Conservation (phyloP, 2,888 invertebrate species). For the Gari tellinella region DNA sequence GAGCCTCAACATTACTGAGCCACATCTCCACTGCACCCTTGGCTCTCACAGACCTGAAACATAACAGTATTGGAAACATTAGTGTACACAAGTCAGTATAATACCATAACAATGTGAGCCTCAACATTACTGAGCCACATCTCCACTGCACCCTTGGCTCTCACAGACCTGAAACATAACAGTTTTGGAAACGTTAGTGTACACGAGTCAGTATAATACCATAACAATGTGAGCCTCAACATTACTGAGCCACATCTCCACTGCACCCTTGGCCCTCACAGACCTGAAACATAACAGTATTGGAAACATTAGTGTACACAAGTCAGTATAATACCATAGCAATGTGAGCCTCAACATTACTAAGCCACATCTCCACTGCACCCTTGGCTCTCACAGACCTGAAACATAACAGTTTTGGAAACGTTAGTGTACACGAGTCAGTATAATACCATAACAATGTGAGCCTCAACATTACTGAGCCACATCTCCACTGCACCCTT, state of each 20-base stretch:
- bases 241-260: conserved; percentile 83
- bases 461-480: conserved; percentile 83
- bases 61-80: too few relatives aligned
- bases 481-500: conserved; percentile 84
- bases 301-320: too few relatives aligned
- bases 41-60: conserved; percentile 82
- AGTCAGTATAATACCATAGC: too few relatives aligned
- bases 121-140: conserved; percentile 84
- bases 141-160: conserved; percentile 83
- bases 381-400: conserved; percentile 83
- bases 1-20: conserved; percentile 83
- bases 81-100: too few relatives aligned
- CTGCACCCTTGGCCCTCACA: conserved; percentile 82
- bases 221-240: conserved; percentile 84
- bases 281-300: too few relatives aligned
- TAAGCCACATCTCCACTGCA: conserved; percentile 84
- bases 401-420: too few relatives aligned
- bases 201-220: too few relatives aligned
- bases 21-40: conserved; percentile 84
- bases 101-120: too few relatives aligned
- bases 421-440: too few relatives aligned
- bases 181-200: too few relatives aligned
- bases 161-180: conserved; percentile 81
- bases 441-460: too few relatives aligned
- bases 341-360: conserved; percentile 83